phyloP scores from a whole-genome alignment of 2,797 vertebrate genomes.

The Steatocranus sp. region DNA sequence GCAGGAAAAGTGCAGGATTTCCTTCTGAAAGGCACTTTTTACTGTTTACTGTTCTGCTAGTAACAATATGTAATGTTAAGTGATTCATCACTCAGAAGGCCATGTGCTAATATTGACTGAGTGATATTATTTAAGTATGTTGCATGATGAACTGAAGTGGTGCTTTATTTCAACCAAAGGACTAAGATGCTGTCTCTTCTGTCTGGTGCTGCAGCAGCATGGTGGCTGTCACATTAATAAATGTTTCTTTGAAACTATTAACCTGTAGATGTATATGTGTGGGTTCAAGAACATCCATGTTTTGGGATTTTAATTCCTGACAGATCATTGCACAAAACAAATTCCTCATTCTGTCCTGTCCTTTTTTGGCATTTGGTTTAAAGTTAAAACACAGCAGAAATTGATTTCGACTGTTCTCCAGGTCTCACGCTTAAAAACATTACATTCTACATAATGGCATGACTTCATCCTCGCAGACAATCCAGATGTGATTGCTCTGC shows the following conservation, averaged over 20 bases:
- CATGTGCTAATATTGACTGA: neutral
- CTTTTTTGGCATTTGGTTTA: neutral
- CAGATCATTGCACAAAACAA: neutral
- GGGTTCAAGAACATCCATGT: neutral
- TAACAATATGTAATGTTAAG: neutral
- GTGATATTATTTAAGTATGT: neutral
- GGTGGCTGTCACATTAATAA: neutral
- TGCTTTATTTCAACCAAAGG: neutral
- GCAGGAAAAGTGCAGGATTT: neutral
- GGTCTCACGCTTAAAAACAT: neutral
- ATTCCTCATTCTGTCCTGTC: neutral
- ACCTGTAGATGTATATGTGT: neutral
- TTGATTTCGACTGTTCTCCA: neutral
- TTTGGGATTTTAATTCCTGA: neutral
- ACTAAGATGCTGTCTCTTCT: neutral
- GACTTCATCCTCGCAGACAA: neutral
- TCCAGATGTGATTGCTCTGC: neutral
- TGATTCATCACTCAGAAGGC: neutral
- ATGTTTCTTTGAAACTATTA: neutral
- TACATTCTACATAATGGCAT: conserved; percentile 3
- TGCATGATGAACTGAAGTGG: neutral
- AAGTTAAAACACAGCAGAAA: neutral
- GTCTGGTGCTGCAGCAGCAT: neutral
- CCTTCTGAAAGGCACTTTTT: neutral
- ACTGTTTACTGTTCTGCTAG: neutral